Evolutionary conservation across 2,113 vertebrate species (phyloP).

Genomic region (Cryptomyrus ogoouensis): DNA sequence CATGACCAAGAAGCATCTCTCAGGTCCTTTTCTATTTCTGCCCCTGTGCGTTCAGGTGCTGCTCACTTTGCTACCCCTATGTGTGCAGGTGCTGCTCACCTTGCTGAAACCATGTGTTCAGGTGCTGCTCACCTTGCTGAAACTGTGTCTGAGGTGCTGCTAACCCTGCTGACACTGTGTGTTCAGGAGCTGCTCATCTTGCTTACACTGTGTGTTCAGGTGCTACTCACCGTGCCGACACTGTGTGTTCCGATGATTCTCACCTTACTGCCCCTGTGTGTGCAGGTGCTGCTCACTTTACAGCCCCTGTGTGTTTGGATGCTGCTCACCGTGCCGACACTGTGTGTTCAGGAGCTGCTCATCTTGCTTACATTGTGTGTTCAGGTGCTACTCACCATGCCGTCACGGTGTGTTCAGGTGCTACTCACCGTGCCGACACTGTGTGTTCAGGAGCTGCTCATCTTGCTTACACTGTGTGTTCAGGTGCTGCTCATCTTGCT

Average conservation of each 20-base stretch:
- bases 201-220: neutral
- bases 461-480: slow-evolving; percentile 46
- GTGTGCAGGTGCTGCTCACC: neutral
- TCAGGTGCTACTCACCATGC: slow-evolving; percentile 59
- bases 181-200: slow-evolving; percentile 27
- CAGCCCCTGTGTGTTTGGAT: neutral
- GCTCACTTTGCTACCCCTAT: slow-evolving; percentile 40
- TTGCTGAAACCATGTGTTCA: too few species aligned
- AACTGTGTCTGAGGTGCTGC: too few species aligned
- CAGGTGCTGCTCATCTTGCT: too few species aligned
- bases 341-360: neutral
- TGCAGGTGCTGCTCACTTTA: slow-evolving; percentile 41
- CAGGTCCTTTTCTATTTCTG: slow-evolving; percentile 32
- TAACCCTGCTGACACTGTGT: too few species aligned
- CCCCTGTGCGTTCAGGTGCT: slow-evolving; percentile 33
- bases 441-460: slow-evolving; percentile 46
- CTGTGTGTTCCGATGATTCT: too few species aligned
- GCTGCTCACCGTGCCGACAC: neutral
- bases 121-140: too few species aligned
- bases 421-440: too few species aligned
- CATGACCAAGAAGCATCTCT: slow-evolving; percentile 57
- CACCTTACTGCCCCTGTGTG: neutral
- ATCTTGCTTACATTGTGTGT: neutral
- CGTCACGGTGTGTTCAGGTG: slow-evolving; percentile 26
- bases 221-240: slow-evolving; percentile 51